These are phyloP conservation scores for Caenorhabditis drosophilae DNA, from an alignment of 2,888 invertebrate genomes.

Conservation along the genomic window DNA sequence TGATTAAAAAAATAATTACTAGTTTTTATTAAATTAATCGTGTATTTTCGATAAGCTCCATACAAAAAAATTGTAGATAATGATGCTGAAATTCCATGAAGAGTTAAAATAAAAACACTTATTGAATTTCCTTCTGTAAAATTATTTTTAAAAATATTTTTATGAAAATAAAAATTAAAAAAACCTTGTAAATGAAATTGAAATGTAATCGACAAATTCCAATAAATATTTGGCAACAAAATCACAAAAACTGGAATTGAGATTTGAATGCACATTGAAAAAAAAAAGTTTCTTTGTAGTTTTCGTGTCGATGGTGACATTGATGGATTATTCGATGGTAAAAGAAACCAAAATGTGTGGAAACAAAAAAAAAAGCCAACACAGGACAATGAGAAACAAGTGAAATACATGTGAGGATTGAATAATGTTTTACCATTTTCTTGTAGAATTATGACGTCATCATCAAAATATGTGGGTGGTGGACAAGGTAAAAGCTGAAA, in stretches of 20 bases:
- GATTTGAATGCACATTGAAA: slow-evolving; percentile 10
- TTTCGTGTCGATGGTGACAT: slow-evolving; percentile 11
- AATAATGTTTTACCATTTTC: slow-evolving; percentile 14
- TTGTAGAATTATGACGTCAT: slow-evolving; percentile 3
- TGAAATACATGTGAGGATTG: slow-evolving; percentile 28
- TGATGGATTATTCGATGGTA: slow-evolving; percentile 9
- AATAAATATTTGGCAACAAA: slow-evolving; percentile 14
- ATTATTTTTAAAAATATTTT: background rate
- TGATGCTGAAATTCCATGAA: slow-evolving; percentile 21
- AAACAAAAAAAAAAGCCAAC: slow-evolving; percentile 3
- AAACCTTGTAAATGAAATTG: slow-evolving; percentile 14
- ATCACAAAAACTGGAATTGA: slow-evolving; percentile 15
- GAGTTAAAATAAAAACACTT: slow-evolving; percentile 17
- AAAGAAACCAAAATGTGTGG: slow-evolving; percentile 11
- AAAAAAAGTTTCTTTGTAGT: slow-evolving; percentile 16
- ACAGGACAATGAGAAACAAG: slow-evolving; percentile 2
- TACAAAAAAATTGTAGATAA: slow-evolving; percentile 17
- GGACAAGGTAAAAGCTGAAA: slow-evolving; percentile 12
- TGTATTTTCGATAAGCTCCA: slow-evolving; percentile 12
- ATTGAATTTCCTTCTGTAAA: slow-evolving; percentile 21
- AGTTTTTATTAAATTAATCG: too few species aligned
- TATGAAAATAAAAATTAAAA: background rate
- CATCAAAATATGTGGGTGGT: slow-evolving; percentile 10
- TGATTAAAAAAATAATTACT: too few species aligned
- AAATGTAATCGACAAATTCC: slow-evolving; percentile 21